Evolutionary conservation across 2,797 vertebrate species (phyloP).

Genomic region (Sarcoramphus papa): DNA sequence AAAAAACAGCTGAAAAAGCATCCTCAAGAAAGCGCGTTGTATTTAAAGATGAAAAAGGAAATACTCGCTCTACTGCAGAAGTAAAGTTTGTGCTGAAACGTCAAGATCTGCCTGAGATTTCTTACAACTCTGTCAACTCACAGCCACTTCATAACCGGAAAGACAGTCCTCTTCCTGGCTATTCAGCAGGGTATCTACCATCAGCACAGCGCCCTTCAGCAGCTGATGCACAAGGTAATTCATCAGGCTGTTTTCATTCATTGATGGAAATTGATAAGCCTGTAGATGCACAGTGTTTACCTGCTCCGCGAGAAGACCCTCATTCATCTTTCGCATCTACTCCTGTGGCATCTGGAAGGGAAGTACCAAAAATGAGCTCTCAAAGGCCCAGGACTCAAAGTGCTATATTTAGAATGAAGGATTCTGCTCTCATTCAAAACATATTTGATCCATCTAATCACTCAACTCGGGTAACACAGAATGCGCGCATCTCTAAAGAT

Average conservation of each 20-base stretch:
- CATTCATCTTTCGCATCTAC: constrained; percentile 72
- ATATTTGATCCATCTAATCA: constrained; percentile 71
- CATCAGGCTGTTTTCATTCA: constrained; percentile 66
- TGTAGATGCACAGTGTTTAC: constrained; percentile 52
- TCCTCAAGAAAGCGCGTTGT: constrained; percentile 69
- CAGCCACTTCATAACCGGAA: constrained; percentile 71
- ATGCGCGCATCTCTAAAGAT: constrained; percentile 56
- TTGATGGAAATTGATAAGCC: constrained; percentile 67
- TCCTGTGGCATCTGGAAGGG: constrained; percentile 56
- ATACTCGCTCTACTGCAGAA: constrained; percentile 42
- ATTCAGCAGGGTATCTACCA: constrained; percentile 70
- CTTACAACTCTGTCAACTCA: constrained; percentile 56
- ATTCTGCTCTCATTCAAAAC: constrained; percentile 71
- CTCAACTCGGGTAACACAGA: constrained; percentile 70
- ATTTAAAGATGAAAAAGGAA: constrained; percentile 66
- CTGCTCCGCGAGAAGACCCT: constrained; percentile 68
- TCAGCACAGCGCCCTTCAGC: constrained; percentile 71
- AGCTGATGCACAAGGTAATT: constrained; percentile 63
- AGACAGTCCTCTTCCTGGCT: constrained; percentile 63
- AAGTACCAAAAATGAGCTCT: constrained; percentile 71
- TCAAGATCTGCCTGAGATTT: constrained; percentile 57
- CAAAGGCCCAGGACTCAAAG: constrained; percentile 67
- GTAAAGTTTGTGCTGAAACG: constrained; percentile 57
- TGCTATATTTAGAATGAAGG: constrained; percentile 73
- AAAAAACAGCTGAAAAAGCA: constrained; percentile 65